Base-by-base conservation (phyloP, 2,797 vertebrate genomes). In the Ctenochaetus hawaiiensis region DNA sequence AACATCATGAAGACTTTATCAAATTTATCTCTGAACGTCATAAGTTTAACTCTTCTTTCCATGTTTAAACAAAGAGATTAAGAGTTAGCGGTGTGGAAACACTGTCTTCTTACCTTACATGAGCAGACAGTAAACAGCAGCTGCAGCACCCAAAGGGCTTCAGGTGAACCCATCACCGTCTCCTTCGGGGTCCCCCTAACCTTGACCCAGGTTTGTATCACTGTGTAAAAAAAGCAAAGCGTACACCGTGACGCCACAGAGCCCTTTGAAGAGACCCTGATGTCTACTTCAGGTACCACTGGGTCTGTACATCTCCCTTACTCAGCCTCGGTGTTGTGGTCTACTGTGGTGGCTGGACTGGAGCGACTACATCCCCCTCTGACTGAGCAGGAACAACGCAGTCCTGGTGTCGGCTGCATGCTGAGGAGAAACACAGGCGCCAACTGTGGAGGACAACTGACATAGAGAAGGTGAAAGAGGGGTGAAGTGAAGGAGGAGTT, bases 91-190 rank as follows among this genome's bases (percentile, higher is more conserved):
- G 7, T 43, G 3, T 7, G 57, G 12, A 13, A 4, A 34, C 5
- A 12, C 52, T 20, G 13, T 75, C 48, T 63, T 68, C 87, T 83
- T 90, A 91, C 89, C 91, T 85, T 22, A 80, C 77, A 84, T 6
- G 66, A 82, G 59, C 18, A 58, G 78, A 81, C 17, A 23, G 64
- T 57, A 37, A 88, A 47, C 39, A 81, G 67, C 73, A 87, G 68
- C 74, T 64, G 83, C 60, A 90, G 47, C 77, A 80, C 57, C 84
- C 78, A 76, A 18, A 85, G 62, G 72, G 48, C 56, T 72, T 68
- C 81, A 65, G 57, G 60, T 49, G 48, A 62, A 83, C 45, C 65
- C 81, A 84, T 87, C 58, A 45, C 39, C 69, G 62, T 62, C 67
- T 70, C 75, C 34, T 59, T 59, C 61, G 30, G 34, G 47, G 34